A percentile compares a stretch with the other conserved stretches of the same genome.
These are phyloP conservation scores for Rhagologus leucostigma DNA, from an alignment of 2,113 vertebrate species.

Conservation along the genomic window DNA sequence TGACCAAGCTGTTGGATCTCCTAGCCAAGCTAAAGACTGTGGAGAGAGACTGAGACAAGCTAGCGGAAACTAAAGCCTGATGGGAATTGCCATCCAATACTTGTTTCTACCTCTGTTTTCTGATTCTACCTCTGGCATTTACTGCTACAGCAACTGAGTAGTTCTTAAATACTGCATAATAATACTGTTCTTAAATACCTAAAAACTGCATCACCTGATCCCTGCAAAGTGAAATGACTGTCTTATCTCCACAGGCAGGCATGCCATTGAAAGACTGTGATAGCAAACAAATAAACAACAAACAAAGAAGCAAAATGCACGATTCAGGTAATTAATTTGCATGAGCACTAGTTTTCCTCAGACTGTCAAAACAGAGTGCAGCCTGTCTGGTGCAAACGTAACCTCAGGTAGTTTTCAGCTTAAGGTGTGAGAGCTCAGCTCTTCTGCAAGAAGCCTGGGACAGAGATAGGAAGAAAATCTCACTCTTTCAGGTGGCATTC, in stretches of 20 bases:
- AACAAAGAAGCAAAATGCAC: neutral
- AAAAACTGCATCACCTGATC: neutral
- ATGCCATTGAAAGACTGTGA: neutral
- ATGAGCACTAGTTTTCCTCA: neutral
- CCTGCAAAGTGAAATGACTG: neutral
- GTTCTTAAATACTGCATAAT: neutral
- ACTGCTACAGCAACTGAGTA: neutral
- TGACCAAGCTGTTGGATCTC: neutral
- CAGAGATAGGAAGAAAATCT: neutral
- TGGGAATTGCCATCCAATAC: accelerated
- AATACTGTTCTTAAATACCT: no score
- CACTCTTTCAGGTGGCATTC: neutral
- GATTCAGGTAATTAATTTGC: neutral
- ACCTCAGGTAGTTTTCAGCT: neutral
- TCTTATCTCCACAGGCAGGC: neutral
- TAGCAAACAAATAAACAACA: neutral
- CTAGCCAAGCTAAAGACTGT: neutral
- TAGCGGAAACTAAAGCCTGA: neutral
- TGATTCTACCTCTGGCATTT: neutral
- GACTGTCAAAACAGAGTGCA: neutral
- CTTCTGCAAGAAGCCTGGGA: neutral
- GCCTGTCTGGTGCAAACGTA: neutral
- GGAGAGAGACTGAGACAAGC: neutral
- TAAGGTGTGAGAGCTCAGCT: neutral
- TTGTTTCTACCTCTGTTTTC: neutral